Percentiles rank a stretch among this genome's conserved stretches.
phyloP scores from a whole-genome alignment of 2,797 vertebrate species.

The Podarcis siculus region DNA sequence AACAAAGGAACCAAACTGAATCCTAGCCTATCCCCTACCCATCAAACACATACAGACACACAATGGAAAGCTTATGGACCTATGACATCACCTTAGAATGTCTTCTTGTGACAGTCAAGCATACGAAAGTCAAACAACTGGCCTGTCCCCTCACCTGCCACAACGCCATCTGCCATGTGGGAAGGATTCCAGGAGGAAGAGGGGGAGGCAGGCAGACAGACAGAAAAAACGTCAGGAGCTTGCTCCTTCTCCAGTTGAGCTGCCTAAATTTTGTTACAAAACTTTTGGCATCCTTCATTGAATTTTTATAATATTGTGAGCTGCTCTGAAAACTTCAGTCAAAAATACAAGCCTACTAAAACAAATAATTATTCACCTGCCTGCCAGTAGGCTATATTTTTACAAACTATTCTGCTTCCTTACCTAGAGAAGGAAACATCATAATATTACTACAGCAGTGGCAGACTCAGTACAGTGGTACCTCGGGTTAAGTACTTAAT shows the following conservation, averaged over 20 bases:
- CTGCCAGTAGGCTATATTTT: not conserved
- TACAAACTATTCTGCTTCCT: not conserved
- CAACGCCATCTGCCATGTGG: not conserved
- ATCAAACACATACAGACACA: not conserved
- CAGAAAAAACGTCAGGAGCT: not conserved
- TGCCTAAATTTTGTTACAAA: not conserved
- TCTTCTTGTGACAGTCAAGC: not conserved
- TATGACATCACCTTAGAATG: not conserved
- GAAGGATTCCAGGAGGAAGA: not conserved
- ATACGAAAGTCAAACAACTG: not conserved
- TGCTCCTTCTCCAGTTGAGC: not conserved
- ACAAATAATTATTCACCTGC: not conserved
- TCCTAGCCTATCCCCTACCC: not conserved
- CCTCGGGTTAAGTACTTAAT: no score
- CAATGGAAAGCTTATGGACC: not conserved
- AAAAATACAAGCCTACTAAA: not conserved
- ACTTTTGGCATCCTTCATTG: not conserved
- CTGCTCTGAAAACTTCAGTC: not conserved
- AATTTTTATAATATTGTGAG: no score
- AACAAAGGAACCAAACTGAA: not conserved
- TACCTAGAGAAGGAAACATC: not conserved
- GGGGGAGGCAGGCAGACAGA: not conserved
- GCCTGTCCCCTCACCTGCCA: not conserved
- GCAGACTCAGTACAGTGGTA: not conserved
- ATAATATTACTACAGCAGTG: not conserved